These are phyloP conservation scores for Chionomys nivalis DNA, from an alignment of 2,113 vertebrate species.

Conservation along the genomic window DNA sequence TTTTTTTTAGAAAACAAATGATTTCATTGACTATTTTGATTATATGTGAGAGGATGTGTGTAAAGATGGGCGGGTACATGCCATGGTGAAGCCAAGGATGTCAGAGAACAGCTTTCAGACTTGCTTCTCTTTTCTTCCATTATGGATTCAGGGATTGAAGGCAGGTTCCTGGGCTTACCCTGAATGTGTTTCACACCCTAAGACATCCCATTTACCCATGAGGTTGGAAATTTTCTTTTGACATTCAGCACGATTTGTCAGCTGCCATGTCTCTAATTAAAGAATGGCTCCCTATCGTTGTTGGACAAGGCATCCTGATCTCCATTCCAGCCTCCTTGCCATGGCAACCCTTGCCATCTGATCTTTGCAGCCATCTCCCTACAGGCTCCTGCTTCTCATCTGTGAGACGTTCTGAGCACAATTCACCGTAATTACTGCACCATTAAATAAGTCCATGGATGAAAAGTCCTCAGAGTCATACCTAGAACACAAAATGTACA, in stretches of 20 bases:
- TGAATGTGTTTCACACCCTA: too few species aligned
- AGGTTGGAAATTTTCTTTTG: not conserved
- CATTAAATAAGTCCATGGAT: not conserved
- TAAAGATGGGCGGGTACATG: not conserved
- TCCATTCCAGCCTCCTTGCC: not conserved
- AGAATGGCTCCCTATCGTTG: not conserved
- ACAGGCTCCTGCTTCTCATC: not conserved
- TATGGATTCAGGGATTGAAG: not conserved
- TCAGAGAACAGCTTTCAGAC: not conserved
- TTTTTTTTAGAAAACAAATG: not conserved
- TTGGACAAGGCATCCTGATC: not conserved
- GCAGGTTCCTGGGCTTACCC: not conserved
- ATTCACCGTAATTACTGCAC: not conserved
- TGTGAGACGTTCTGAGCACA: not conserved
- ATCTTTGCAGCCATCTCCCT: not conserved
- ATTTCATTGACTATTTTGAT: not conserved
- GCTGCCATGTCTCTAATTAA: not conserved
- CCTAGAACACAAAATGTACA: not conserved
- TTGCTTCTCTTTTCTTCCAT: not conserved
- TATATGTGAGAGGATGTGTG: not conserved
- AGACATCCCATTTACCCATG: not conserved
- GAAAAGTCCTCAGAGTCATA: not conserved
- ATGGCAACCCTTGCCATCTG: not conserved
- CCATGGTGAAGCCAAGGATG: too few species aligned
- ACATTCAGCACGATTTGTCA: not conserved